phyloP scores from a whole-genome alignment of 1,140 invertebrate genomes.

The Stegodyphus mimosarum region DNA sequence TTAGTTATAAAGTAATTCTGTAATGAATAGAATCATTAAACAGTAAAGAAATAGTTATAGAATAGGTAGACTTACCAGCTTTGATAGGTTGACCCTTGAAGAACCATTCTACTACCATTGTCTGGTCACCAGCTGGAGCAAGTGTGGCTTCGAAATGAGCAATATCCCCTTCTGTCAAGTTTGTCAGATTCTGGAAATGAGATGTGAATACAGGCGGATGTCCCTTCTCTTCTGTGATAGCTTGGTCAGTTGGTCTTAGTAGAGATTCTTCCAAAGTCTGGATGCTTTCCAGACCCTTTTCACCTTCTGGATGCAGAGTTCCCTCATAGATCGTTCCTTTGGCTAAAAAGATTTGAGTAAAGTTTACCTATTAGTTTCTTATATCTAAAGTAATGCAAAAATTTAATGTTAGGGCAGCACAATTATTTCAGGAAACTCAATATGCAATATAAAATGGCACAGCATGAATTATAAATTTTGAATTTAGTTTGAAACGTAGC shows the following conservation, averaged over 20 bases:
- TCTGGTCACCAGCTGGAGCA: slow-evolving; percentile 92
- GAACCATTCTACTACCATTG: slow-evolving; percentile 98
- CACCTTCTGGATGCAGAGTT: slow-evolving; percentile 93
- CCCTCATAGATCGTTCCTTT: slow-evolving; percentile 86
- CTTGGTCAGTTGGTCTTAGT: slow-evolving; percentile 75
- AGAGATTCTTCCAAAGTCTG: slow-evolving; percentile 91
- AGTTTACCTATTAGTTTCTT: too few species aligned
- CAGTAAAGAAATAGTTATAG: neutral
- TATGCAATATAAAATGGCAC: too few species aligned
- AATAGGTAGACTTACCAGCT: slow-evolving; percentile 62
- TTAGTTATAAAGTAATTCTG: neutral
- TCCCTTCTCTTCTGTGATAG: slow-evolving; percentile 76
- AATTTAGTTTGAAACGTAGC: too few species aligned
- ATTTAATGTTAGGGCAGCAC: too few species aligned
- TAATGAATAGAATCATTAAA: neutral
- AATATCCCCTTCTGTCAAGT: slow-evolving; percentile 88
- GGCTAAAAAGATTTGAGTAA: slow-evolving; percentile 19
- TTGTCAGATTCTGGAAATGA: slow-evolving; percentile 82
- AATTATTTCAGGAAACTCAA: too few species aligned
- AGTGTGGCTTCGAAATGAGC: slow-evolving; percentile 94
- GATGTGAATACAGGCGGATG: slow-evolving; percentile 89
- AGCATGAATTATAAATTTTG: too few species aligned
- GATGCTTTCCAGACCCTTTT: slow-evolving; percentile 89
- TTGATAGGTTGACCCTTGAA: slow-evolving; percentile 90
- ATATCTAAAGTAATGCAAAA: too few species aligned